Base-by-base conservation (phyloP, 2,797 vertebrate species). In the Bradypodion pumilum region DNA sequence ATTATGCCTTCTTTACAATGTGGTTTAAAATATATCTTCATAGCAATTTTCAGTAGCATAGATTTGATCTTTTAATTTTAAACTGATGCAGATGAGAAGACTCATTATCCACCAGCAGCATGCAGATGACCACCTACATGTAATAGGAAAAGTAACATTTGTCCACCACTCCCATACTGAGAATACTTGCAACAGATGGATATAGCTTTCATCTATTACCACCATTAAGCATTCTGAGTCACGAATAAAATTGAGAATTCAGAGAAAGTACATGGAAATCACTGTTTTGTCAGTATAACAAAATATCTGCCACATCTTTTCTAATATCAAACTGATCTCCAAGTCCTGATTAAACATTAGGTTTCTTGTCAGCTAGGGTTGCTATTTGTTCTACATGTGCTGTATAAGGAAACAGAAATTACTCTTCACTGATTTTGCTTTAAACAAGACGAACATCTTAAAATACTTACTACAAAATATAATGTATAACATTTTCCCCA, bases 381-480 rank as follows among this genome's bases (percentile, higher is more conserved):
- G 35, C 60, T n/a, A 15, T 80, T 80, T 80, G 78, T 52, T 80
- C 52, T 74, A 62, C 52, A 42, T 77, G 52, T n/a, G n/a, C n/a
- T n/a, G n/a, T 77, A 69, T 44, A 40, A 69, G 60, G 63, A 29
- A 74, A 80, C 23, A 40, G 37, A 80, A 80, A 85, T 80, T 27
- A 80, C 37, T 75, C 29, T 85, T 85, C 77, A 80, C 21, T 75
- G 84, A 75, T 37, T 80, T 74, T 60, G 56, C 63, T 75, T 85
- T 80, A 75, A 80, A 80, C 40, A 74, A 80, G 72, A 29, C 66
- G 70, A 75, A 85, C 46, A 60, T 46, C n/a, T 75, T 80, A 69
- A 85, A 80, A 85, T 42, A 85, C 75, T 85, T 75, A 75, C 63
- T 49, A 69, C 62, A 65, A 80, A 85, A 69, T 35, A 85, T 79